Conservation (phyloP, 2,888 invertebrate genomes). For the Aleiodes alternator region DNA sequence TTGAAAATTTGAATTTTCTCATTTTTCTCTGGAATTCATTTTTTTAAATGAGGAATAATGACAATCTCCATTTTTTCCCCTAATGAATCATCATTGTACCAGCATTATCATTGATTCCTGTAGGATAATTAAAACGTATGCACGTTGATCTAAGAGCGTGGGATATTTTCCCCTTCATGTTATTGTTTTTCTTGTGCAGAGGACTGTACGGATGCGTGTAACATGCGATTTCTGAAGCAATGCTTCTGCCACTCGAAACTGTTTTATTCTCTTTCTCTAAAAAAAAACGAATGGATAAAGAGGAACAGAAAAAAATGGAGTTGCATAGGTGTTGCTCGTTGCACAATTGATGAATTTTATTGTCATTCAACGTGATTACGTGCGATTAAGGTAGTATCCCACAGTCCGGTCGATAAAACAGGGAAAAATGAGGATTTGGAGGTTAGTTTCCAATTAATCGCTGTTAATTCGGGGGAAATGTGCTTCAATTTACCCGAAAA, state of each 20-base stretch:
- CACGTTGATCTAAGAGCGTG: constrained; percentile 16
- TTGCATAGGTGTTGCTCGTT: constrained; percentile 9
- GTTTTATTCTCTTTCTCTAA: background rate
- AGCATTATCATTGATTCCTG: constrained; percentile 2
- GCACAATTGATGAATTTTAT: constrained; percentile 8
- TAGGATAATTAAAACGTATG: constrained; percentile 2
- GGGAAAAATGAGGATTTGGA: background rate
- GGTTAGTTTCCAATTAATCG: too few relatives aligned
- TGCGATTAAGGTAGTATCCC: background rate
- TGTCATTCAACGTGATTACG: background rate
- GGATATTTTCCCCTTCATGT: background rate
- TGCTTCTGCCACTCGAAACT: background rate
- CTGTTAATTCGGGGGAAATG: background rate
- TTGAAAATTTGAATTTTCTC: too few relatives aligned
- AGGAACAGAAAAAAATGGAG: background rate
- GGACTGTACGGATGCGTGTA: constrained; percentile 3
- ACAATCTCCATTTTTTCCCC: too few relatives aligned
- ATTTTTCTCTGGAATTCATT: too few relatives aligned
- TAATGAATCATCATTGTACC: background rate
- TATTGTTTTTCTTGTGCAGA: constrained; percentile 3
- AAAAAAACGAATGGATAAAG: constrained; percentile 3
- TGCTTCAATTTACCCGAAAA: too few relatives aligned
- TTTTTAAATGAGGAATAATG: too few relatives aligned
- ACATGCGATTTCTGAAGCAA: constrained; percentile 15
- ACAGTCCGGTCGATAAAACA: too few relatives aligned